Percentiles rank a stretch among this genome's conserved stretches.
These are phyloP conservation scores for Equus przewalskii DNA, from an alignment of 2,113 vertebrate species.

Conservation along the genomic window DNA sequence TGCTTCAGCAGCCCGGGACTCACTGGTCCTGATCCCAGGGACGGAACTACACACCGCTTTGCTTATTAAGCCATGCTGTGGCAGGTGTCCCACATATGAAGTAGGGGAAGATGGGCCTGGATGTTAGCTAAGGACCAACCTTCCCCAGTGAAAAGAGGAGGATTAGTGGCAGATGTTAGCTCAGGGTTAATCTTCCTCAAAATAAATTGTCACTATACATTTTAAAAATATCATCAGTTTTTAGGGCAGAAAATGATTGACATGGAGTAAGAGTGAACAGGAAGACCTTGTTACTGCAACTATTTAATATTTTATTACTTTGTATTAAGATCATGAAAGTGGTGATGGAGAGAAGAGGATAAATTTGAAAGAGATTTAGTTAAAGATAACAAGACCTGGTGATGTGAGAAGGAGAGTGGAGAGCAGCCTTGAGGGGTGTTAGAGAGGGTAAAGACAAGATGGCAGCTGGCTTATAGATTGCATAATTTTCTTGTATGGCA, in stretches of 20 bases:
- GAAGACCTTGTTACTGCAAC: not conserved
- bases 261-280: not conserved
- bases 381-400: not conserved
- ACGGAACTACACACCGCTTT: no score
- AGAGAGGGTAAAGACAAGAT: not conserved
- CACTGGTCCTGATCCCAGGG: no score
- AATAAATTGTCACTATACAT: not conserved
- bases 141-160: no score
- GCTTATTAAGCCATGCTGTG: no score
- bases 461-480: not conserved
- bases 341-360: not conserved
- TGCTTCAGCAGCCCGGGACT: no score
- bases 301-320: not conserved
- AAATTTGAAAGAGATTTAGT: not conserved
- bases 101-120: no score
- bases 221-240: not conserved
- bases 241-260: not conserved
- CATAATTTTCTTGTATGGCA: not conserved
- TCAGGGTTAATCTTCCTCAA: no score
- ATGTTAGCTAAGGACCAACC: no score
- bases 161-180: no score
- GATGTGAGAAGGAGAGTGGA: not conserved
- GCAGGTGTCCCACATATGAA: no score
- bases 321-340: not conserved
- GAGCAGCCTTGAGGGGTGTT: not conserved